Evolutionary conservation across 2,888 invertebrate species (phyloP), one percentile per base, ranked within the genome.

Genomic region (Julus scanicus): DNA sequence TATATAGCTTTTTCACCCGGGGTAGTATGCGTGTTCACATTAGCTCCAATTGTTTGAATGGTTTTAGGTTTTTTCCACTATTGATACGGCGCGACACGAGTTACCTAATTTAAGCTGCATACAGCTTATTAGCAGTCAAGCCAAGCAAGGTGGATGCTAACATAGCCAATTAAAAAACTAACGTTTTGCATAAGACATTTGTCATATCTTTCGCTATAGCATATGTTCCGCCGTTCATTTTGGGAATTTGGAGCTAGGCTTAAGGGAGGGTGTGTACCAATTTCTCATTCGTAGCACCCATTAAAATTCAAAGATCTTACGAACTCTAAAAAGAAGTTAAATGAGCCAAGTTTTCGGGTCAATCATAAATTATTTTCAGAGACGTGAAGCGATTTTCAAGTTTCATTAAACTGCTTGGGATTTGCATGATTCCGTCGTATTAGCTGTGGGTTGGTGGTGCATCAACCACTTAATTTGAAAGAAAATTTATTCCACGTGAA

Each of bases 331-430:
- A 37, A 29, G 37, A 53, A 80, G 37, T 80, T 80, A 80, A 80
- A 80, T 80, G 80, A 80, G 80, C 80, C 37, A 80, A 29, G 80
- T 80, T 80, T 80, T 37, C 29, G 80, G 80, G 80, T 80, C 80
- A 80, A 37, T 80, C 37, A 80, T 80, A 80, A 80, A 80, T 80
- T 80, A 80, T 80, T 80, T 80, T 13, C 13, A 2, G 37, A 80
- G 37, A 80, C 80, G 80, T 80, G 80, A 80, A 80, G 13, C 80
- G 80, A 80, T 80, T 80, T 80, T 80, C 37, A 80, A 80, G 80
- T 20, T 80, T 71, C 71, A 71, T 71, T 80, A 13, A 80, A 4
- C 80, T 13, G 80, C 37, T 11, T 13, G 11, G 11, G 37, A 80
- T 80, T 80, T 80, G 80, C 80, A 80, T 37, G 80, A 80, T 80